A percentile compares a stretch with the other conserved stretches of the same genome.
These are phyloP conservation scores for Mantis religiosa DNA, from an alignment of 2,888 invertebrate genomes.

Conservation along the genomic window DNA sequence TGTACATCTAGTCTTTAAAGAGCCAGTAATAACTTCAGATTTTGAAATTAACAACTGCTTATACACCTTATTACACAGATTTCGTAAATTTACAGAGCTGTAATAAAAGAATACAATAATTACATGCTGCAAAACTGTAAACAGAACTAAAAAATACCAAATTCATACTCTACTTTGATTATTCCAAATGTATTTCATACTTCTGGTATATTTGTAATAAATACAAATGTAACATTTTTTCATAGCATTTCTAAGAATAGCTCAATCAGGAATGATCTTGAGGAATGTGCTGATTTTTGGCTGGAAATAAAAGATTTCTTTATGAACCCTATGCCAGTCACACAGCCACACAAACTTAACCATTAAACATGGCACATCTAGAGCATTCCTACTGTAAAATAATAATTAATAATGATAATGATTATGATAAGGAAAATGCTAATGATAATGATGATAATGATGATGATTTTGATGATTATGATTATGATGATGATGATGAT, in stretches of 20 bases:
- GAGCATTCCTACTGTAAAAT: slow-evolving; percentile 5
- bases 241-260: neutral
- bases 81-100: neutral
- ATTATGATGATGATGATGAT: too few species aligned
- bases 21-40: neutral
- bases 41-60: neutral
- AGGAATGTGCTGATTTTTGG: neutral
- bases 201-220: neutral
- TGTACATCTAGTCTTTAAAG: neutral
- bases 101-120: neutral
- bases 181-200: neutral
- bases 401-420: neutral
- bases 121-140: neutral
- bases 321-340: neutral
- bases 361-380: slow-evolving; percentile 1
- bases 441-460: too few species aligned
- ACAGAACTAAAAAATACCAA: neutral
- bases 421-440: too few species aligned
- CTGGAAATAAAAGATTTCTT: neutral
- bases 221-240: neutral
- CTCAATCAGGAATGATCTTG: neutral
- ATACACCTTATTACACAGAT: neutral
- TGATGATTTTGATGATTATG: too few species aligned
- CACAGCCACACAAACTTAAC: neutral
- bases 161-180: neutral